A percentile compares a stretch with the other conserved stretches of the same genome.
Evolutionary conservation across 2,888 invertebrate genomes (phyloP).

Genomic region (Cryptocheilus praepositus): DNA sequence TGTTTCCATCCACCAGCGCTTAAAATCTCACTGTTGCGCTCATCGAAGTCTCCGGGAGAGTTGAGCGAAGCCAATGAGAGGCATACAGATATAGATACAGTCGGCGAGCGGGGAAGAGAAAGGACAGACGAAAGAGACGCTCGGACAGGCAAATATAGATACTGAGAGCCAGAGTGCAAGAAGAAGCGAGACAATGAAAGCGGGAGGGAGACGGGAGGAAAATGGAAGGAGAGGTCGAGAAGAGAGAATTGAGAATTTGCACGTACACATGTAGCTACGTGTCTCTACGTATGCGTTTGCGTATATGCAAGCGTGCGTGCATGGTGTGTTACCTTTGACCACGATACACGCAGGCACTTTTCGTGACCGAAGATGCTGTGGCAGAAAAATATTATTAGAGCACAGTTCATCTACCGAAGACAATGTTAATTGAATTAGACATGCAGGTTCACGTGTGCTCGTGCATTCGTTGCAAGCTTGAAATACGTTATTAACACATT

Average conservation of each 20-base stretch:
- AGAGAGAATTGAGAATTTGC: background rate
- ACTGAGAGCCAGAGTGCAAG: conserved; percentile 1
- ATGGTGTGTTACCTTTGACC: too few species aligned
- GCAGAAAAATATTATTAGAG: too few species aligned
- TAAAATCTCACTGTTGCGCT: conserved; percentile 42
- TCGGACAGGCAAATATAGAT: background rate
- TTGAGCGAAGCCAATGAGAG: conserved; percentile 4
- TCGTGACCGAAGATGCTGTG: too few species aligned
- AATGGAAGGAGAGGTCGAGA: conserved; percentile 1
- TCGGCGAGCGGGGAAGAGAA: background rate
- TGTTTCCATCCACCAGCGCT: conserved; percentile 39
- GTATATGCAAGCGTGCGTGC: too few species aligned
- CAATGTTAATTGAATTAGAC: too few species aligned
- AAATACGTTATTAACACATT: too few species aligned
- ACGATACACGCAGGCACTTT: too few species aligned
- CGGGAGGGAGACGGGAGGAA: background rate
- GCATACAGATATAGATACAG: background rate
- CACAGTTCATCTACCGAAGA: too few species aligned
- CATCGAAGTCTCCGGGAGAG: conserved; percentile 32
- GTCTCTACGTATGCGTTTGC: too few species aligned
- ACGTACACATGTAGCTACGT: too few species aligned
- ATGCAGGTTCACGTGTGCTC: too few species aligned
- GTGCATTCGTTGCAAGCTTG: too few species aligned
- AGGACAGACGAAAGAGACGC: conserved; percentile 2
- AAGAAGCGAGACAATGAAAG: background rate